A percentile compares a stretch with the other conserved stretches of the same genome.
Evolutionary conservation across 1,140 invertebrate genomes (phyloP).

Genomic region (Dermatophagoides farinae): DNA sequence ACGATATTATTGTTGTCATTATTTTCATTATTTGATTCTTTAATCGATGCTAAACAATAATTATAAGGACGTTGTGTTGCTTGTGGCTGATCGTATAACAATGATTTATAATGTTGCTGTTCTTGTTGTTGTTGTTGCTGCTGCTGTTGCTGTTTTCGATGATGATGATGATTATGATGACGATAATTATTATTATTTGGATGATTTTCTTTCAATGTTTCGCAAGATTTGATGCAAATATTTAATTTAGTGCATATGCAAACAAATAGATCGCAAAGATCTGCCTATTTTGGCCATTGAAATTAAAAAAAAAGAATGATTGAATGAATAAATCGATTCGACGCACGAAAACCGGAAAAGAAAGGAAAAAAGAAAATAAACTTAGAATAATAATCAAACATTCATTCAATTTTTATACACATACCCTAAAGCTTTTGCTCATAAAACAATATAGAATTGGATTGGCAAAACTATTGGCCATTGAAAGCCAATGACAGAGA

Average conservation of each 20-base stretch:
- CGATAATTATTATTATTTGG: not conserved
- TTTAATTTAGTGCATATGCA: constrained; percentile 6
- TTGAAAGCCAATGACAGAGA: constrained; percentile 25
- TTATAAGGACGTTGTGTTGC: no score
- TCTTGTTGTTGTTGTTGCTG: not conserved
- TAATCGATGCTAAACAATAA: no score
- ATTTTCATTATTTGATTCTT: no score
- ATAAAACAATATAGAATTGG: constrained; percentile 72
- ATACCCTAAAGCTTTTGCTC: constrained; percentile 59
- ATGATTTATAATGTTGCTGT: not conserved
- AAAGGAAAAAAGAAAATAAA: no score
- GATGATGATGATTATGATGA: not conserved
- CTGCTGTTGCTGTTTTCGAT: not conserved
- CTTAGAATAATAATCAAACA: no score
- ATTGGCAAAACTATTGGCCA: constrained; percentile 60
- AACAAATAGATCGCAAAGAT: constrained; percentile 5
- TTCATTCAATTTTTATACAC: constrained; percentile 20
- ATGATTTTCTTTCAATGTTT: not conserved
- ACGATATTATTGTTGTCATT: no score
- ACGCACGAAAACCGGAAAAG: no score
- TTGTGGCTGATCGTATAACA: no score
- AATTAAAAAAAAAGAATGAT: not conserved
- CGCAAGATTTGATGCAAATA: not conserved
- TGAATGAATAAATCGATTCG: no score
- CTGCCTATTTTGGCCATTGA: not conserved